phyloP scores from a whole-genome alignment of 37 sponge, comb jelly and placozoan species.

The Aplysina aerophoba region DNA sequence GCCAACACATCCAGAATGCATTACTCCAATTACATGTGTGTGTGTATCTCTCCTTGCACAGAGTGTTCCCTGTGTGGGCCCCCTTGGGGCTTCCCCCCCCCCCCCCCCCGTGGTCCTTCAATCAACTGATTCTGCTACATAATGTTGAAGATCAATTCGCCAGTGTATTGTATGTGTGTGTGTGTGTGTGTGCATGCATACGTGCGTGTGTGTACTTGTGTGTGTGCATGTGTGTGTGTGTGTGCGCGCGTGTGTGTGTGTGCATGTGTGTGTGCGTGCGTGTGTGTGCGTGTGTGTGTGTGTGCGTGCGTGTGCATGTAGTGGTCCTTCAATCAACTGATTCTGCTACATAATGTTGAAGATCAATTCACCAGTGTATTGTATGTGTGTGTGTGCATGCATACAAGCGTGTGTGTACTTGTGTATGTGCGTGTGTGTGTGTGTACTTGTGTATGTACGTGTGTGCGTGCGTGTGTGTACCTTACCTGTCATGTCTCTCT shows the following conservation, averaged over 20 bases:
- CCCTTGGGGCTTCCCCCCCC: no score
- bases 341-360: neutral
- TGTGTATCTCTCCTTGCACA: no score
- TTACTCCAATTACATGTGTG: no score
- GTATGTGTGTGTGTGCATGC: neutral
- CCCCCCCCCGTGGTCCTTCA: no score
- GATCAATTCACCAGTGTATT: neutral
- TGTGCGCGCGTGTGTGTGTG: slow-evolving; percentile 26
- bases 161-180: neutral
- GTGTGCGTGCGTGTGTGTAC: slow-evolving; percentile 17
- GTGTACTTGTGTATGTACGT: slow-evolving; percentile 13
- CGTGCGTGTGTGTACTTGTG: slow-evolving; percentile 13
- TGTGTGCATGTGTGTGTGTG: slow-evolving; percentile 26
- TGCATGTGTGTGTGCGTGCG: slow-evolving; percentile 26
- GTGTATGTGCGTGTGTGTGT: slow-evolving; percentile 26
- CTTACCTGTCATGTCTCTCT: no score
- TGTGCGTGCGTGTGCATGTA: neutral
- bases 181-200: neutral
- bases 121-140: neutral
- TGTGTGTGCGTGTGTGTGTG: slow-evolving; percentile 38
- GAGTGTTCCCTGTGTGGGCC: no score
- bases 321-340: no score
- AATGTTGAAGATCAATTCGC: neutral
- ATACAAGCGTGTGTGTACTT: neutral
- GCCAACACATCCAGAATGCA: no score